These are phyloP conservation scores for Gastracanthus pulcherrimus DNA, from an alignment of 2,888 invertebrate genomes.

Conservation along the genomic window DNA sequence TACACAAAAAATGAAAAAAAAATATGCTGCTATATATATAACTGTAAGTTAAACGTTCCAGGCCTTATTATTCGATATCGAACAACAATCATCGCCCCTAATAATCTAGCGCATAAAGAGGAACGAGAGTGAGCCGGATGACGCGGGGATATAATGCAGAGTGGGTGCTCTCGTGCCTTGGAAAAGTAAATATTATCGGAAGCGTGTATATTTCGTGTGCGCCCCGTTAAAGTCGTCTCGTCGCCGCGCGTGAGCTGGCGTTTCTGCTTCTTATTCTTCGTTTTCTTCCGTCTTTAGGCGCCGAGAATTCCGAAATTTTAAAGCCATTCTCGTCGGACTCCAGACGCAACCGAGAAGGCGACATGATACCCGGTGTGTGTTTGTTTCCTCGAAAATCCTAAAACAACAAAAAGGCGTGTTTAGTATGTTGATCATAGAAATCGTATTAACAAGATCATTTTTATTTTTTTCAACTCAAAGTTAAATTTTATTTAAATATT, in stretches of 20 bases:
- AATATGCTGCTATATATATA: background rate
- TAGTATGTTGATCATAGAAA: background rate
- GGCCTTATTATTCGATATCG: background rate
- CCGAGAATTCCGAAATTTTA: conserved; percentile 1
- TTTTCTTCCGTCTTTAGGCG: background rate
- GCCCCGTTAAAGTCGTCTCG: background rate
- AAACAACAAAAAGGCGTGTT: conserved; percentile 56
- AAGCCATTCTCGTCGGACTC: background rate
- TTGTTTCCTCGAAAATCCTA: conserved; percentile 58
- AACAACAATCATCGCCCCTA: background rate
- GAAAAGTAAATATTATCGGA: conserved; percentile 54
- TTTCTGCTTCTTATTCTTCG: background rate
- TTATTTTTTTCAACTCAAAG: no score
- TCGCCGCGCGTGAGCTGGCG: background rate
- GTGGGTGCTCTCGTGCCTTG: conserved; percentile 9
- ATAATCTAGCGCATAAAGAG: conserved; percentile 19
- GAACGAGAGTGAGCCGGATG: background rate
- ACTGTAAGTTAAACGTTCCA: background rate
- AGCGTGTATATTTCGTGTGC: background rate
- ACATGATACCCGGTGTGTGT: background rate
- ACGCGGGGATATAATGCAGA: conserved; percentile 29
- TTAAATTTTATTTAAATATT: no score
- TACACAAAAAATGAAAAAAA: background rate
- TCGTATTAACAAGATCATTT: background rate
- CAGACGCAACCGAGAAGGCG: background rate